These are phyloP conservation scores for Lutjanus argentimaculatus DNA, from an alignment of 2,797 vertebrate species.

Conservation along the genomic window DNA sequence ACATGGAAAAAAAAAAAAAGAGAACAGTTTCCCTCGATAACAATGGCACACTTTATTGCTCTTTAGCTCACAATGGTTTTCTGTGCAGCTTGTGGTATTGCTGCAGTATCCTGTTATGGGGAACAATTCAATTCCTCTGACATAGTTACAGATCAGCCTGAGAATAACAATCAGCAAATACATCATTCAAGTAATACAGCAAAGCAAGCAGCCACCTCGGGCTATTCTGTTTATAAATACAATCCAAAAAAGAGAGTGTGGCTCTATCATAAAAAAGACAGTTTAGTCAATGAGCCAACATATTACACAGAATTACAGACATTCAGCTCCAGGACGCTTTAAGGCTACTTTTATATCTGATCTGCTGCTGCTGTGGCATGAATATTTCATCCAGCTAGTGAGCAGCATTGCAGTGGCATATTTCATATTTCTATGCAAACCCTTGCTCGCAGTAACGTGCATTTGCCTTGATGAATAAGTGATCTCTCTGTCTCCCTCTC, in stretches of 20 bases:
- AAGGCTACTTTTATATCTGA: slow-evolving; percentile 74
- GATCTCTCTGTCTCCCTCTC: slow-evolving; percentile 40
- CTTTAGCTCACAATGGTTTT: slow-evolving; percentile 80
- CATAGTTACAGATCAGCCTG: slow-evolving; percentile 75
- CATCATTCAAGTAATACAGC: slow-evolving; percentile 67
- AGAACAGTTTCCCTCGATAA: slow-evolving; percentile 76
- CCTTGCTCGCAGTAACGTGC: slow-evolving; percentile 60
- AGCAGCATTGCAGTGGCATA: slow-evolving; percentile 78
- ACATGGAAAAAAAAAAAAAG: slow-evolving; percentile 46
- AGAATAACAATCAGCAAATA: slow-evolving; percentile 81
- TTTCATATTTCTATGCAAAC: slow-evolving; percentile 81
- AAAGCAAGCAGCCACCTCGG: slow-evolving; percentile 43
- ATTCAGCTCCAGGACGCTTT: slow-evolving; percentile 69
- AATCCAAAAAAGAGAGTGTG: slow-evolving; percentile 28
- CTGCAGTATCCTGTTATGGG: slow-evolving; percentile 86
- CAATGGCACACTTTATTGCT: slow-evolving; percentile 85
- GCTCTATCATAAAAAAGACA: slow-evolving; percentile 52
- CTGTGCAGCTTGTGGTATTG: slow-evolving; percentile 76
- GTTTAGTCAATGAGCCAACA: slow-evolving; percentile 68
- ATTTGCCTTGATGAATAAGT: slow-evolving; percentile 77
- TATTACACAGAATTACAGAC: slow-evolving; percentile 70
- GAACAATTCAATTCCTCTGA: slow-evolving; percentile 82
- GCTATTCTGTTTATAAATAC: slow-evolving; percentile 55
- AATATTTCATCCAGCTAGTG: slow-evolving; percentile 79
- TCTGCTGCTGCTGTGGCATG: slow-evolving; percentile 75